A percentile compares a stretch with the other conserved stretches of the same genome.
Evolutionary conservation across 2,888 invertebrate genomes (phyloP).

Genomic region (Sycophila texana): DNA sequence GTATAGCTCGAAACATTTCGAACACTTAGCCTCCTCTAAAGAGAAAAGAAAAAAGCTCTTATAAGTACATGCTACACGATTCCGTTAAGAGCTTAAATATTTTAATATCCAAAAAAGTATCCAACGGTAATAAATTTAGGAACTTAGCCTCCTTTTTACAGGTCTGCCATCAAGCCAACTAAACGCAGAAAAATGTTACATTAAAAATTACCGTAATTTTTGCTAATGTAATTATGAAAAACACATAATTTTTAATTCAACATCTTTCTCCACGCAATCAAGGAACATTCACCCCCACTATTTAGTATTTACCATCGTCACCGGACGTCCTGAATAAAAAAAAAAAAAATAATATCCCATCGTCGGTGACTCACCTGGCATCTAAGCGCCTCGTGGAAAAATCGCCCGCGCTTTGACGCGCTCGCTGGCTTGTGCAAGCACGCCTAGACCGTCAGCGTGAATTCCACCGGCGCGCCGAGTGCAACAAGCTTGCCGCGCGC

Average conservation of each 20-base stretch:
- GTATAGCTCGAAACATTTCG: too few species aligned
- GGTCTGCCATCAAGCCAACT: too few species aligned
- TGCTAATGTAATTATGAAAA: too few species aligned
- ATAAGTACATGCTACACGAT: background rate
- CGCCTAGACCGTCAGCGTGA: conserved; percentile 7
- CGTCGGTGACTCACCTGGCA: background rate
- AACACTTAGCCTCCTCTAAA: background rate
- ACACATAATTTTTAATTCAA: background rate
- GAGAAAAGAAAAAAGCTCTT: background rate
- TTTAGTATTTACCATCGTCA: background rate
- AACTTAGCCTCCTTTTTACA: too few species aligned
- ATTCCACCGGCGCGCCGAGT: background rate
- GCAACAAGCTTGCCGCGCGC: background rate
- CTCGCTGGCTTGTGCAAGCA: conserved; percentile 8
- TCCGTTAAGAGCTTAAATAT: background rate
- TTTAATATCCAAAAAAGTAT: background rate
- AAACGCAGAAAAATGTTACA: too few species aligned
- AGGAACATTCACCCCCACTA: too few species aligned
- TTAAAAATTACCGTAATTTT: too few species aligned
- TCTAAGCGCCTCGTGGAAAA: background rate
- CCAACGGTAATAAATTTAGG: too few species aligned
- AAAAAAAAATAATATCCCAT: background rate
- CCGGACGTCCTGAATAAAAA: background rate
- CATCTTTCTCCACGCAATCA: background rate
- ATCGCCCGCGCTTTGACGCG: background rate